These are phyloP conservation scores for Trachelus stipa DNA, from an alignment of 2,888 invertebrate genomes.

Conservation along the genomic window DNA sequence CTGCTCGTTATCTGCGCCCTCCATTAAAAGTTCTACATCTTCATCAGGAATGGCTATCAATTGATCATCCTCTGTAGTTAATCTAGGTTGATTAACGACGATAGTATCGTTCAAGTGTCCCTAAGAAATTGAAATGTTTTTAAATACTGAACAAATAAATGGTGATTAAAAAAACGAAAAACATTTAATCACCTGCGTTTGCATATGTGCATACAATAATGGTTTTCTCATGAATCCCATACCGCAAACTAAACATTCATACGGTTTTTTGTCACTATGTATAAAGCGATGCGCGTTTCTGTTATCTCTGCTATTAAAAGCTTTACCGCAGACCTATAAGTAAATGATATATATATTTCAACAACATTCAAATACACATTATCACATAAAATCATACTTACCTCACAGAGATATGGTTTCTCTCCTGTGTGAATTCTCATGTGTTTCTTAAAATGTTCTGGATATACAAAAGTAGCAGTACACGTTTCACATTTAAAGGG, in stretches of 20 bases:
- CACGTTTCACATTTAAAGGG: constrained; percentile 81
- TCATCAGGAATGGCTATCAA: constrained; percentile 63
- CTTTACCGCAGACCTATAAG: constrained; percentile 80
- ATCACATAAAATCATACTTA: constrained; percentile 41
- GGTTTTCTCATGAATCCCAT: constrained; percentile 88
- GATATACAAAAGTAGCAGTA: constrained; percentile 83
- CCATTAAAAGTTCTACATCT: constrained; percentile 62
- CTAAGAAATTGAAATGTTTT: constrained; percentile 56
- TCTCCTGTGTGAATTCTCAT: constrained; percentile 82
- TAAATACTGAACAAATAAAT: constrained; percentile 6
- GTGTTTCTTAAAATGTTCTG: constrained; percentile 86
- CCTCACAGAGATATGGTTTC: constrained; percentile 81
- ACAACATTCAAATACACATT: no score
- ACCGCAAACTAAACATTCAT: constrained; percentile 84
- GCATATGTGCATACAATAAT: constrained; percentile 82
- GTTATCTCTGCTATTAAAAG: constrained; percentile 87
- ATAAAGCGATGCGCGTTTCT: constrained; percentile 87
- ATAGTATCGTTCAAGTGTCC: constrained; percentile 85
- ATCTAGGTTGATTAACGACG: constrained; percentile 83
- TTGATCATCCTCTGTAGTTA: constrained; percentile 72
- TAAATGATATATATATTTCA: neutral
- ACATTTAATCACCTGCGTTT: constrained; percentile 68
- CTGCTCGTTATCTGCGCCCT: constrained; percentile 50
- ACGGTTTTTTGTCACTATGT: constrained; percentile 88
- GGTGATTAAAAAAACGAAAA: neutral